Conservation (phyloP, 1,140 invertebrate genomes). For the Eupeodes corollae region DNA sequence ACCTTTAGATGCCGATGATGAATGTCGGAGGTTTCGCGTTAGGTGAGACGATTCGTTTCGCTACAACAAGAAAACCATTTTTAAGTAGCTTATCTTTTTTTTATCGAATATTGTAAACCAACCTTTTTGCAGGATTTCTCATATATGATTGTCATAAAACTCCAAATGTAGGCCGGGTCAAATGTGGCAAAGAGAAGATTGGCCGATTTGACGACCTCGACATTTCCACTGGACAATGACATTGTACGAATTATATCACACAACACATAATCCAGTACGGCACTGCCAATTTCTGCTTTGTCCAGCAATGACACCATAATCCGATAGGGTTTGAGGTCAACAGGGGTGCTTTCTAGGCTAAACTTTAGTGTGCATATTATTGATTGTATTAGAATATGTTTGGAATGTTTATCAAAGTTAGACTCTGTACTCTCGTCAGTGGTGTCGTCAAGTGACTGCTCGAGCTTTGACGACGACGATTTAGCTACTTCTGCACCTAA, state of each 20-base stretch:
- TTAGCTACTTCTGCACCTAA: conserved; percentile 59
- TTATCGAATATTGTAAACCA: conserved; percentile 9
- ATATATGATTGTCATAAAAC: conserved; percentile 63
- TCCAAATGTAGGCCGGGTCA: conserved; percentile 80
- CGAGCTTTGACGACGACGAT: conserved; percentile 40
- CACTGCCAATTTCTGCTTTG: conserved; percentile 76
- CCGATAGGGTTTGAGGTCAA: conserved; percentile 70
- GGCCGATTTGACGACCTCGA: conserved; percentile 65
- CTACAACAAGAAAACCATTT: no score
- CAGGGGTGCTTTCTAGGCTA: conserved; percentile 45
- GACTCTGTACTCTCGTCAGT: conserved; percentile 36
- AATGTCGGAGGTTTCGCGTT: not conserved
- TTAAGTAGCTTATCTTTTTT: no score
- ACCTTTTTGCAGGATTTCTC: conserved; percentile 46
- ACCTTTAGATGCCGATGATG: no score
- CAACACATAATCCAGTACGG: conserved; percentile 75
- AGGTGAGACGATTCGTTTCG: not conserved
- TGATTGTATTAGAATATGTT: conserved; percentile 53
- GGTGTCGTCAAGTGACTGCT: conserved; percentile 29
- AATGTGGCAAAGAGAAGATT: conserved; percentile 77
- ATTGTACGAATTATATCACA: conserved; percentile 68
- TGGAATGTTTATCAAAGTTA: conserved; percentile 68
- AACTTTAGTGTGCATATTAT: conserved; percentile 50
- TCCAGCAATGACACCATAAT: conserved; percentile 80
- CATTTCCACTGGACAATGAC: conserved; percentile 31